Percentiles rank a stretch among this genome's conserved stretches.
Conservation (phyloP, 2,797 vertebrate species). For the Galago senegalensis region DNA sequence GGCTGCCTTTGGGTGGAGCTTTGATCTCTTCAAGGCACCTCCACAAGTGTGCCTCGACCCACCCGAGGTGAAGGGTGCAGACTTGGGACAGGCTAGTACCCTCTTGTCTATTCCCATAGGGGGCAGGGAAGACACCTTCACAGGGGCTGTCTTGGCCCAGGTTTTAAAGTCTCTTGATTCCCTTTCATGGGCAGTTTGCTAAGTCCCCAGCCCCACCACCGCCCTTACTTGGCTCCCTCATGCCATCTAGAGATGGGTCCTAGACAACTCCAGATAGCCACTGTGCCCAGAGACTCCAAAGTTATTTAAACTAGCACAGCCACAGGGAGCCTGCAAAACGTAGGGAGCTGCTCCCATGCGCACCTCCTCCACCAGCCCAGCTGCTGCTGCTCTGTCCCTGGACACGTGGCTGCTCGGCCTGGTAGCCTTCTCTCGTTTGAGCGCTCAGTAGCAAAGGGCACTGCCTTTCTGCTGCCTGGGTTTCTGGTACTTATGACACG, state of each 20-base stretch:
- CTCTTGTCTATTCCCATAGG: not conserved
- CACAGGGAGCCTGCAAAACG: too few species aligned
- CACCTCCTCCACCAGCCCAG: not conserved
- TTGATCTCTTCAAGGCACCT: not conserved
- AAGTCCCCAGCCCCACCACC: not conserved
- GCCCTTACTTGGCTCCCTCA: not conserved
- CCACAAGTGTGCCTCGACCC: accelerated
- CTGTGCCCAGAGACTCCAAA: accelerated
- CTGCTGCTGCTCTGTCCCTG: accelerated
- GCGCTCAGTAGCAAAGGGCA: not conserved
- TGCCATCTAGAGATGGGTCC: not conserved
- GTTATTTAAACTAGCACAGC: too few species aligned
- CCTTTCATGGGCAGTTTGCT: not conserved
- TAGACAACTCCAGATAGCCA: not conserved
- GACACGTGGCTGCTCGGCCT: not conserved
- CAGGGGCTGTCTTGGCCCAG: accelerated
- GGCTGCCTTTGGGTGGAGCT: not conserved
- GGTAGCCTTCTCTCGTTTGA: not conserved
- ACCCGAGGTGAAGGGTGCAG: not conserved
- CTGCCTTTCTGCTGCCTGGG: not conserved
- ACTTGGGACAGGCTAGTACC: not conserved
- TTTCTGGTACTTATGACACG: too few species aligned
- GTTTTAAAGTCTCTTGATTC: not conserved
- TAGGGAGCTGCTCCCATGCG: accelerated
- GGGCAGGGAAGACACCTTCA: not conserved